These are phyloP conservation scores for Rhagophthalmus giganteus DNA, from an alignment of 2,888 invertebrate species.

Conservation along the genomic window DNA sequence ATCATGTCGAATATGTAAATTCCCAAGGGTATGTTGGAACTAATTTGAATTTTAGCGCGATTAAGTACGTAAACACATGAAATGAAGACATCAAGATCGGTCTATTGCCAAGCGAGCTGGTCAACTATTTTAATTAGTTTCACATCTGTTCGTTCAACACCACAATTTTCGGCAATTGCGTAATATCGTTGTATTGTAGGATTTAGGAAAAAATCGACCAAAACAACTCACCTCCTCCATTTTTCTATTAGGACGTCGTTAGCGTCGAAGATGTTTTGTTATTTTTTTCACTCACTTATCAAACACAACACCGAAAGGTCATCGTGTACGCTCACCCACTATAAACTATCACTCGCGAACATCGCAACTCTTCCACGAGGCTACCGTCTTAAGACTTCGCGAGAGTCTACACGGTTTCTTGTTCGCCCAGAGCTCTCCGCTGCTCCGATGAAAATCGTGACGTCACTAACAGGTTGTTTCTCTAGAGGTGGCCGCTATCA, in stretches of 20 bases:
- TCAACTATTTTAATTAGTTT: constrained; percentile 7
- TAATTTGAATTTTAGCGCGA: constrained; percentile 2
- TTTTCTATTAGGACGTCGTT: not conserved
- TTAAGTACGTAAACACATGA: constrained; percentile 2
- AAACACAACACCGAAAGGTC: constrained; percentile 10
- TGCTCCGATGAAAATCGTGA: constrained; percentile 38
- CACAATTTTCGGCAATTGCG: not conserved
- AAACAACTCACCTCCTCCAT: not conserved
- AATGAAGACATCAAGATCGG: constrained; percentile 10
- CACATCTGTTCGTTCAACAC: constrained; percentile 1
- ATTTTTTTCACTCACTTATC: not conserved
- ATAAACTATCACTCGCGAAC: constrained; percentile 10
- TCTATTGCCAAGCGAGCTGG: constrained; percentile 6
- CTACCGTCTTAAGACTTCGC: constrained; percentile 9
- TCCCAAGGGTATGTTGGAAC: not conserved
- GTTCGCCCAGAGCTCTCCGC: constrained; percentile 22
- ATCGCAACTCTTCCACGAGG: constrained; percentile 6
- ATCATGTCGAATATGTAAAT: constrained; percentile 7
- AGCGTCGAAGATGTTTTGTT: not conserved
- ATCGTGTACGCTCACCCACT: constrained; percentile 16
- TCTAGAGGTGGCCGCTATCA: constrained; percentile 49
- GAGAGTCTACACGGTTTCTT: constrained; percentile 25
- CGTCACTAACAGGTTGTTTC: constrained; percentile 51
- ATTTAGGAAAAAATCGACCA: too few relatives aligned
- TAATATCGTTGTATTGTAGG: not conserved